phyloP scores from a whole-genome alignment of 2,888 invertebrate genomes.

The Pyrgus malvae region DNA sequence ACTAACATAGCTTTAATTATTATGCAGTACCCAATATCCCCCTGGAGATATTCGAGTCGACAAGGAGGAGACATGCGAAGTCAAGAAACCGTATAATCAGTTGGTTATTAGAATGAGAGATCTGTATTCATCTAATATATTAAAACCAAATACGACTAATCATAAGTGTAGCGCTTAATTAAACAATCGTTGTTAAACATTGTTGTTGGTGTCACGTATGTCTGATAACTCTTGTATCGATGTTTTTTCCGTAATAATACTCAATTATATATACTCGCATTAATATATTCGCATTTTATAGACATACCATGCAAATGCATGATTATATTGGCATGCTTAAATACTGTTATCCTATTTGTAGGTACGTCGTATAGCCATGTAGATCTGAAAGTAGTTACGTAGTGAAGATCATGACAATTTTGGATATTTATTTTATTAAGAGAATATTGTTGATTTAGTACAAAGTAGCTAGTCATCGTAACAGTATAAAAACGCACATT shows the following conservation, averaged over 20 bases:
- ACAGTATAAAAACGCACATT: slow-evolving; percentile 34
- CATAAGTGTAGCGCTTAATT: slow-evolving; percentile 65
- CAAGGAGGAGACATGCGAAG: slow-evolving; percentile 79
- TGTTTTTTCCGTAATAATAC: slow-evolving; percentile 53
- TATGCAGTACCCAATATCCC: slow-evolving; percentile 82
- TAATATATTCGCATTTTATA: slow-evolving; percentile 44
- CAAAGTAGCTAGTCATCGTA: slow-evolving; percentile 74
- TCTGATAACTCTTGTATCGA: slow-evolving; percentile 35
- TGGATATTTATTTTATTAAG: slow-evolving; percentile 35
- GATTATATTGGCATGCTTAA: slow-evolving; percentile 62
- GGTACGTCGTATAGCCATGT: slow-evolving; percentile 44
- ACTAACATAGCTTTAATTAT: slow-evolving; percentile 79
- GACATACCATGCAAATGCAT: slow-evolving; percentile 55
- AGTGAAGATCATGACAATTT: slow-evolving; percentile 30
- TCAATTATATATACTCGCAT: slow-evolving; percentile 49
- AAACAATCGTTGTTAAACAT: slow-evolving; percentile 49
- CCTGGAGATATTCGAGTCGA: slow-evolving; percentile 81
- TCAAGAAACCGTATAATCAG: slow-evolving; percentile 82
- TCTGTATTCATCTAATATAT: slow-evolving; percentile 47
- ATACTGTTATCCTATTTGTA: slow-evolving; percentile 42
- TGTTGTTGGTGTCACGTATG: slow-evolving; percentile 45
- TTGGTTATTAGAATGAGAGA: slow-evolving; percentile 79
- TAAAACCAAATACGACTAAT: slow-evolving; percentile 69
- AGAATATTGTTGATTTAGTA: slow-evolving; percentile 49
- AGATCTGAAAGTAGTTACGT: slow-evolving; percentile 49